Evolutionary conservation across 2,888 invertebrate genomes (phyloP).

Genomic region (Drosophila nr. medialis): DNA sequence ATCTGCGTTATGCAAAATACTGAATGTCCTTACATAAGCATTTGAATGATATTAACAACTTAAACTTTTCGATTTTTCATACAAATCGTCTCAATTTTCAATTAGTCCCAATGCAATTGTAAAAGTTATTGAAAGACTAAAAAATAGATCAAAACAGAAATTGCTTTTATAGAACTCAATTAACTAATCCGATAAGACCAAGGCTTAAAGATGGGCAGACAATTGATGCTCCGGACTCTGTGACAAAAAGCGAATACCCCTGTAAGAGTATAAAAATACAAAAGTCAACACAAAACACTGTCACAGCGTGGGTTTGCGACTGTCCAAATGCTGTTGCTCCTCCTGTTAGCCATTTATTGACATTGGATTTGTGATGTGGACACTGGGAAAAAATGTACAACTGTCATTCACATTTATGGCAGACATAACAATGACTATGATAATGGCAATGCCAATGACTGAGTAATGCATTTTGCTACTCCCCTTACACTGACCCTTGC

Average conservation of each 20-base stretch:
- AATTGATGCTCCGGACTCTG: not conserved
- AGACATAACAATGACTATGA: conserved; percentile 61
- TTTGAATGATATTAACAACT: not conserved
- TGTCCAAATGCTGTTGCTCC: conserved; percentile 12
- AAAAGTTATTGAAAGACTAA: not conserved
- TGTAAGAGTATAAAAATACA: conserved; percentile 40
- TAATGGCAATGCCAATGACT: conserved; percentile 49
- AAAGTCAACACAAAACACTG: conserved; percentile 56
- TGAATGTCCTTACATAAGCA: conserved; percentile 12
- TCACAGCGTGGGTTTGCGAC: not conserved
- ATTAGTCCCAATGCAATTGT: not conserved
- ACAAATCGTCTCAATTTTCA: not conserved
- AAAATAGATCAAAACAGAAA: not conserved
- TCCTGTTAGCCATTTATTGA: conserved; percentile 65
- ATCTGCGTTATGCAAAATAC: not conserved
- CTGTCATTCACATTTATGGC: conserved; percentile 53
- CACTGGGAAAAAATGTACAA: conserved; percentile 45
- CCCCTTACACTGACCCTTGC: conserved; percentile 35
- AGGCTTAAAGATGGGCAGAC: not conserved
- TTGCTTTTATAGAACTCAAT: not conserved
- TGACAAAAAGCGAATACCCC: conserved; percentile 7
- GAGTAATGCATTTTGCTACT: conserved; percentile 30
- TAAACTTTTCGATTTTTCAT: not conserved
- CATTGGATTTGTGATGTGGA: conserved; percentile 60
- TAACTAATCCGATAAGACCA: not conserved